These are phyloP conservation scores for Hypomecis punctinalis DNA, from an alignment of 2,888 invertebrate genomes.

Conservation along the genomic window DNA sequence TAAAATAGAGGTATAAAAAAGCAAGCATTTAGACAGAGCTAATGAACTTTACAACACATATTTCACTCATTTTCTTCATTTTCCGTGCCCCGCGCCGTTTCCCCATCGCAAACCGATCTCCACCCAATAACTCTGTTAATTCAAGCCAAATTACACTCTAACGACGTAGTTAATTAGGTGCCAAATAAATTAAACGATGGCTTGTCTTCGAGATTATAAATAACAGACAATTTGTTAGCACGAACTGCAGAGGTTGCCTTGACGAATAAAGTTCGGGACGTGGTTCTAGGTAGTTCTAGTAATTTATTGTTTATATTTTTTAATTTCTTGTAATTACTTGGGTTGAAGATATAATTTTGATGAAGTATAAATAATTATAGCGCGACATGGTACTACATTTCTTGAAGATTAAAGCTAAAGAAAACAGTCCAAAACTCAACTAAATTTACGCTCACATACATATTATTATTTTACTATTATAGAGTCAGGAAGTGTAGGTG, in stretches of 20 bases:
- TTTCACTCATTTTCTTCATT: constrained; percentile 10
- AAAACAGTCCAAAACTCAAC: too few relatives aligned
- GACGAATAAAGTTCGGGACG: not conserved
- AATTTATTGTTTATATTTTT: too few relatives aligned
- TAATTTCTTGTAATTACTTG: too few relatives aligned
- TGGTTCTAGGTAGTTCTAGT: not conserved
- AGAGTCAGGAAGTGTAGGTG: too few relatives aligned
- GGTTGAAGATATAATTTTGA: too few relatives aligned
- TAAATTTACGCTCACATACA: too few relatives aligned
- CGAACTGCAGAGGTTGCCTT: constrained; percentile 2
- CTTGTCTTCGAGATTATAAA: constrained; percentile 33
- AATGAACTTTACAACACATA: constrained; percentile 1
- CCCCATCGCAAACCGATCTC: constrained; percentile 23
- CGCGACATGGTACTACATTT: too few relatives aligned
- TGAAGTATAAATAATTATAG: too few relatives aligned
- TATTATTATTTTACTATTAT: too few relatives aligned
- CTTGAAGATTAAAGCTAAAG: too few relatives aligned
- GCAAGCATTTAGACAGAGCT: not conserved
- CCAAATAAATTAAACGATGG: constrained; percentile 32
- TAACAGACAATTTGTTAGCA: constrained; percentile 35
- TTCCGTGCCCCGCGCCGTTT: constrained; percentile 2
- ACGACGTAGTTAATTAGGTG: constrained; percentile 36
- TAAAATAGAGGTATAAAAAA: not conserved
- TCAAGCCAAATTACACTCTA: constrained; percentile 32
- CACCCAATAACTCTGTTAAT: constrained; percentile 31